Evolutionary conservation across 2,797 vertebrate genomes (phyloP), one percentile per base, ranked within the genome.

Genomic region (Prionace glauca): DNA sequence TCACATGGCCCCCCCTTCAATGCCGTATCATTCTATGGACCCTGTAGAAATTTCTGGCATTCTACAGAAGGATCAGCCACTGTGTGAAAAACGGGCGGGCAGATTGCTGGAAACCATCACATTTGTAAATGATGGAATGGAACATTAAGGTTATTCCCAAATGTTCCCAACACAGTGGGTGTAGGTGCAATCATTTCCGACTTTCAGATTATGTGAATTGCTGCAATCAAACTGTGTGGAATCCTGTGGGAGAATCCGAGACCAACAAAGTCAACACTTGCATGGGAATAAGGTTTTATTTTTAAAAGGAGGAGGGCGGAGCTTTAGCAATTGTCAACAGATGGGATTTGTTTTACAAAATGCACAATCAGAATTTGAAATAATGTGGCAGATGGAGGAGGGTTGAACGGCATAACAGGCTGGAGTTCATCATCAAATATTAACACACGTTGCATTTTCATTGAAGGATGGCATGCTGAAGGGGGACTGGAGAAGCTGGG

Each of bases 371-470:
- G 93, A 94, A 95, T 77, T 36, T 74, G 71, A 56, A 50, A 72
- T 77, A 50, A 8, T 16, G 72, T 50, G 67, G 60, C 93, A 95
- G 36, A 95, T 95, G 93, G 93, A 26, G 69, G 93, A 50, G 93
- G 29, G 41, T 56, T 77, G 69, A 95, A 74, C 8, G 8, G 29
- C 16, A 56, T 95, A 74, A 95, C 71, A 77, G 69, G 29, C 60
- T 95, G 93, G 26, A 95, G 50, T n/a, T 95, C 26, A 20, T 72
- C 32, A 77, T 50, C 71, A 95, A 95, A 74, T 92, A 92, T 92
- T 69, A 36, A 41, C 41, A 94, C 71, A 74, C 41, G 3, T 77
- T 95, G 71, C 71, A 18, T 95, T 95, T 95, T 77, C 93, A 95
- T 77, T 56, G 50, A 94, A 74, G 69, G 69, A 77, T n/a, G 41